Percentiles rank a stretch among this genome's conserved stretches.
phyloP scores from a whole-genome alignment of 2,888 invertebrate species.

The Cyclophora albipunctata region DNA sequence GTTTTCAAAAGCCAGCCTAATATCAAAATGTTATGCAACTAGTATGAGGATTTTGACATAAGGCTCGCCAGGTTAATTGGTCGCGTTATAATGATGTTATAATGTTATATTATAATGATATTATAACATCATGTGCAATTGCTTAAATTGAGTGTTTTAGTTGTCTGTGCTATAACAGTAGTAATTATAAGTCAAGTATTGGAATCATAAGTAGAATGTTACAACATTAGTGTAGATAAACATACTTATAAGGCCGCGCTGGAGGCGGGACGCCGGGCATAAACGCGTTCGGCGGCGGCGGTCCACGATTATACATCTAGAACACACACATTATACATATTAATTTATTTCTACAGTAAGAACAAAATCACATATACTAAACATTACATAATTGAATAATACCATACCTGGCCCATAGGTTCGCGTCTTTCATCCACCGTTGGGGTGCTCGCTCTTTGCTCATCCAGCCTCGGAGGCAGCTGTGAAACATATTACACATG shows the following conservation, averaged over 20 bases:
- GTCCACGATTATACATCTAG: slow-evolving; percentile 43
- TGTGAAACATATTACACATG: slow-evolving; percentile 9
- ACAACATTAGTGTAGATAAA: too few relatives aligned
- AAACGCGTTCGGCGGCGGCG: slow-evolving; percentile 34
- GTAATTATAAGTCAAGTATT: too few relatives aligned
- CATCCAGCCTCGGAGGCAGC: slow-evolving; percentile 60
- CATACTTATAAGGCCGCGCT: slow-evolving; percentile 35
- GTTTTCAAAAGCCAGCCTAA: too few relatives aligned
- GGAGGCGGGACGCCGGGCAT: slow-evolving; percentile 42
- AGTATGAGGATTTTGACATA: too few relatives aligned
- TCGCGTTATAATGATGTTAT: too few relatives aligned
- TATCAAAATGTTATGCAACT: too few relatives aligned
- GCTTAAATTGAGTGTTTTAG: too few relatives aligned
- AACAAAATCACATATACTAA: background rate
- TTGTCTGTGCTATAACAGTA: too few relatives aligned
- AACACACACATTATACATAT: slow-evolving; percentile 11
- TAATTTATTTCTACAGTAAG: background rate
- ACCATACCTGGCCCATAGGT: slow-evolving; percentile 50
- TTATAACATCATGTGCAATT: too few relatives aligned
- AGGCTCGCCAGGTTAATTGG: too few relatives aligned
- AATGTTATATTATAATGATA: too few relatives aligned
- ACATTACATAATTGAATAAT: background rate
- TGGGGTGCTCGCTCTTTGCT: slow-evolving; percentile 82
- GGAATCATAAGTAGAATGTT: too few relatives aligned
- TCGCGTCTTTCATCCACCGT: slow-evolving; percentile 79